Evolutionary conservation across 1,140 invertebrate species (phyloP).

Genomic region (Myzus persicae): DNA sequence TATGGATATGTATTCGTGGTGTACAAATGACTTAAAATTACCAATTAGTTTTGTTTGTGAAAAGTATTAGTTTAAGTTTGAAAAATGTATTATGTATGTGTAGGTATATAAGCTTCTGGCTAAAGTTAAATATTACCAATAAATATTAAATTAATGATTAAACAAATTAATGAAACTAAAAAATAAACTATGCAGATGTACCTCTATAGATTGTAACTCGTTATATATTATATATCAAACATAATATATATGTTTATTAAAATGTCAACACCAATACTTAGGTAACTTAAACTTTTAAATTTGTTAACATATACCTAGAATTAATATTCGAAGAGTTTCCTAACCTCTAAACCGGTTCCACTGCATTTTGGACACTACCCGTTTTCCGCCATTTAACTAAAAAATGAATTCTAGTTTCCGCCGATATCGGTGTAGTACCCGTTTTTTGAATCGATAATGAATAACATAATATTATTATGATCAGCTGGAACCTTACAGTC

Average conservation of each 20-base stretch:
- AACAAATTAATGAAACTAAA: background rate
- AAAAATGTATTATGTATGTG: too few relatives aligned
- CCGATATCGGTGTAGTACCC: background rate
- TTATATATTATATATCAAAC: background rate
- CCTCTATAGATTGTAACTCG: background rate
- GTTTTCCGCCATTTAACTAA: background rate
- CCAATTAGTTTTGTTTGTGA: too few relatives aligned
- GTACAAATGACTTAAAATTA: too few relatives aligned
- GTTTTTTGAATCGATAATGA: background rate
- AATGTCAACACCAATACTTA: background rate
- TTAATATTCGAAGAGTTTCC: background rate
- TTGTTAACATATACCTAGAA: background rate
- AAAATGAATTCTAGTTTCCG: conserved; percentile 32
- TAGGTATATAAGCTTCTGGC: background rate
- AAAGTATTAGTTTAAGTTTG: too few relatives aligned
- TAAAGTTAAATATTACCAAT: background rate
- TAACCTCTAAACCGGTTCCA: conserved; percentile 15
- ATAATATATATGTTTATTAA: background rate
- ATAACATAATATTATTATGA: background rate
- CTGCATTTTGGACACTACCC: conserved; percentile 13
- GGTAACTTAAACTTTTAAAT: conserved; percentile 2
- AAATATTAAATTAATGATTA: background rate
- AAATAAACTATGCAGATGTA: background rate
- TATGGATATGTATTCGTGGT: background rate
- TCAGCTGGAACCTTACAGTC: background rate